These are phyloP conservation scores for Tachina fera DNA, from an alignment of 2,888 invertebrate species.

Conservation along the genomic window DNA sequence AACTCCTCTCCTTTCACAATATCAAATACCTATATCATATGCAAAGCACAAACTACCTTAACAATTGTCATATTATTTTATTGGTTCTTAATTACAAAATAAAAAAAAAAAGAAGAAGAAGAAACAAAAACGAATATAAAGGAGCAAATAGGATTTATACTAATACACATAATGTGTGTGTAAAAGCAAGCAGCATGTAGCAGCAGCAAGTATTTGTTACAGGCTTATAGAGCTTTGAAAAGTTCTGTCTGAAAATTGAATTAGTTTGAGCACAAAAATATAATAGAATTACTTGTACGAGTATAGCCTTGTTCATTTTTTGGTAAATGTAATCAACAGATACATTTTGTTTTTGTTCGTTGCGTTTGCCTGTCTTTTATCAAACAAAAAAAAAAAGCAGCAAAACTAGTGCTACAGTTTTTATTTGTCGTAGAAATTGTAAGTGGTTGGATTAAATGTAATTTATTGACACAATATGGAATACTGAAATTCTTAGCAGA, in stretches of 20 bases:
- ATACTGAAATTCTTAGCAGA: constrained; percentile 8
- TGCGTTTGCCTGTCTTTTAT: constrained; percentile 6
- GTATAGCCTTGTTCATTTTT: constrained; percentile 10
- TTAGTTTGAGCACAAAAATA: constrained; percentile 56
- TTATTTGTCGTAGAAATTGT: constrained; percentile 23
- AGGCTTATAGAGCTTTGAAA: constrained; percentile 60
- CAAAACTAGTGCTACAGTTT: background rate
- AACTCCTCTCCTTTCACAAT: background rate
- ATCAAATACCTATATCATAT: constrained; percentile 26
- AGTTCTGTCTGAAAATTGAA: constrained; percentile 57
- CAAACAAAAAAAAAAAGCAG: constrained; percentile 12
- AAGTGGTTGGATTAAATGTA: constrained; percentile 62
- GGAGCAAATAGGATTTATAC: constrained; percentile 5
- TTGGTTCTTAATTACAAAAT: constrained; percentile 65
- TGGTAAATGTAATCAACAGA: constrained; percentile 62
- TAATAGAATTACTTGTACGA: constrained; percentile 63
- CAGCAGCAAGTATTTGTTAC: constrained; percentile 44
- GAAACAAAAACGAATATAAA: background rate
- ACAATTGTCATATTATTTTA: constrained; percentile 63
- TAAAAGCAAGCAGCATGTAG: background rate
- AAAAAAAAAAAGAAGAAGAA: background rate
- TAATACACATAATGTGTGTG: background rate
- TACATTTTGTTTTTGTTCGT: constrained; percentile 51
- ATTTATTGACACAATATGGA: constrained; percentile 48
- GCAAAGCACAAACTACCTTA: constrained; percentile 45